Evolutionary conservation across 64 coral and sea anemone genomes (phyloP), one percentile per base, ranked within the genome.

Genomic region (Actinia equina): DNA sequence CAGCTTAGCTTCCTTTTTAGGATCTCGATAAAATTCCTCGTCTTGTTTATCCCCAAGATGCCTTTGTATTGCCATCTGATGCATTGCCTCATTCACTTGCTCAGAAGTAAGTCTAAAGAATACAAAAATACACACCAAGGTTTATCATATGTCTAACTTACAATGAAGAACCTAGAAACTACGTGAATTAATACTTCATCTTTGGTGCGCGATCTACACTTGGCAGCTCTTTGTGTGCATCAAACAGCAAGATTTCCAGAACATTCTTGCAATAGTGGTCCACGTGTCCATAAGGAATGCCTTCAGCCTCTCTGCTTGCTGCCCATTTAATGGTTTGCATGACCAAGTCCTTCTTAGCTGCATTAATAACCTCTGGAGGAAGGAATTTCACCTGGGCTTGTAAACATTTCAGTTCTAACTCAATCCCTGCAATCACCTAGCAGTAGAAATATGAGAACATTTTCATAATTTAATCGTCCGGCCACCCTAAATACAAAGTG

Each of bases 351-450:
- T 82, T 51, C 77, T 17, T 89, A 26, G 19, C 80, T 18, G 78
- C 54, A 30, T 22, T 69, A 43, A 14, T 82, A 45, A 80, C 77
- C 16, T 89, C 78, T 20, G 18, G 11, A 63, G 77, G 87, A 44
- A 74, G 15, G 37, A 20, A 82, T 37, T 14, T 58, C 77, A 89
- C 69, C 59, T 89, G 87, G 54, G 17, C 78, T 14, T 63, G 27
- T 17, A 89, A 41, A 55, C 77, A 61, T 13, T 16, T 16, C 0
- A 89, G 77, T 37, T 89, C 27, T 42, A 55, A 26, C 17, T 89
- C 87, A 45, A 89, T 89, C 61, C 42, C 59, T n/a, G 78, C 77
- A 11, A n/a, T 81, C 17, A 82, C 77, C 87, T 89, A 65, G 19
- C 18, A 18, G 62, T n/a, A n/a, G 62, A 25, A n/a, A 65, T 8